Conservation (phyloP, 2,797 vertebrate genomes). For the Oceanodroma leucorhoa region DNA sequence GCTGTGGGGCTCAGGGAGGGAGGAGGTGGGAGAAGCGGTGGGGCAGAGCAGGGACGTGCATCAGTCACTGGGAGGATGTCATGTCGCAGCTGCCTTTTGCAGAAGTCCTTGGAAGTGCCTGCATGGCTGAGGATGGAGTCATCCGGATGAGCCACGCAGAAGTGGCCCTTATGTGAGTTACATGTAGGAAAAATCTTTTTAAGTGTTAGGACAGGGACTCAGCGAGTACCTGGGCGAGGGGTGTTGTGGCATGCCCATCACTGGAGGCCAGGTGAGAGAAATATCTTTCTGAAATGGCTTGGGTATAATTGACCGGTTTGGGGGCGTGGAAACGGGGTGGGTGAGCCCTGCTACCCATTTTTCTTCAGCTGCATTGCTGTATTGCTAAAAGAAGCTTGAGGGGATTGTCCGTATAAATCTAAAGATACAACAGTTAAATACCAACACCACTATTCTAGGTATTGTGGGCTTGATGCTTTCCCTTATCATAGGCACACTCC, state of each 20-base stretch:
- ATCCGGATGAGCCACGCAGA: accelerated
- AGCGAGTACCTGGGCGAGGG: accelerated
- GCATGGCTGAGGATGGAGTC: accelerated
- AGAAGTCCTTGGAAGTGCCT: background rate
- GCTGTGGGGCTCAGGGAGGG: background rate
- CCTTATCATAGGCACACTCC: background rate
- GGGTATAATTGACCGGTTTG: background rate
- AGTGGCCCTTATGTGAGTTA: background rate
- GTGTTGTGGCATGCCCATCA: background rate
- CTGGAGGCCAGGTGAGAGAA: background rate
- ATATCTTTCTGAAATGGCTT: background rate
- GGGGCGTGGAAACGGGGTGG: background rate
- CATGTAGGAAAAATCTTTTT: background rate
- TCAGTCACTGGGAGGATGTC: background rate
- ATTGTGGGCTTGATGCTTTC: background rate
- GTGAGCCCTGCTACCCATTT: background rate
- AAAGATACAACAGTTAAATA: background rate
- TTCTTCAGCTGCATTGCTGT: background rate
- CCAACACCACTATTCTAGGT: background rate
- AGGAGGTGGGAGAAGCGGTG: accelerated
- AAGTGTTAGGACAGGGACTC: background rate
- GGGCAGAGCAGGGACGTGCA: background rate
- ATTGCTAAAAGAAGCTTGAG: background rate
- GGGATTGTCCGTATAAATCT: background rate
- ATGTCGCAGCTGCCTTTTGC: background rate